Conservation (phyloP, 2,797 vertebrate genomes). For the Podarcis lilfordi region DNA sequence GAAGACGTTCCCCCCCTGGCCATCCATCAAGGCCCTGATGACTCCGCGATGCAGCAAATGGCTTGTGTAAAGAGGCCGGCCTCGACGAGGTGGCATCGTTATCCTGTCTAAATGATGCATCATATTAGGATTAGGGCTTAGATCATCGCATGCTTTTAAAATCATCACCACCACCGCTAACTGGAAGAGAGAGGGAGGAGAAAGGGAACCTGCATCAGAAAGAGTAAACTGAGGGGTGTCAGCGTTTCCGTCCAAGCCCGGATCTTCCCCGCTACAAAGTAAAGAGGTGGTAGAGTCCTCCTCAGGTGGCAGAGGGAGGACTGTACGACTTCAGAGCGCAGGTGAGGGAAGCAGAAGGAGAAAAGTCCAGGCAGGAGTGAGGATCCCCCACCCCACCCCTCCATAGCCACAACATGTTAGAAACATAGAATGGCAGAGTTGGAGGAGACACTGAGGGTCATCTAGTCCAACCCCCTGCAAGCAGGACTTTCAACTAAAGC, state of each 20-base stretch:
- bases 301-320: background rate
- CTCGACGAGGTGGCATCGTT: conserved; percentile 73
- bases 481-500: no score
- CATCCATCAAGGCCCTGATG: conserved; percentile 76
- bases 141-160: conserved; percentile 71
- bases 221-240: background rate
- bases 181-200: background rate
- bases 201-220: background rate
- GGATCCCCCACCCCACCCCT: no score
- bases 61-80: conserved; percentile 68
- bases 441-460: no score
- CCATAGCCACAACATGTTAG: no score
- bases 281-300: background rate
- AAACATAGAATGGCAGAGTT: no score
- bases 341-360: no score
- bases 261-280: background rate
- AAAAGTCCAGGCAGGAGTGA: no score
- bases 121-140: conserved; percentile 68
- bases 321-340: background rate
- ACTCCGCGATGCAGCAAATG: conserved; percentile 70
- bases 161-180: conserved; percentile 58
- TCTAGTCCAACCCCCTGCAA: no score
- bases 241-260: background rate
- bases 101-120: conserved; percentile 73
- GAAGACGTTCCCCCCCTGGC: conserved; percentile 55